Evolutionary conservation across 2,797 vertebrate species (phyloP).

Genomic region (Halcyon chelicuti): DNA sequence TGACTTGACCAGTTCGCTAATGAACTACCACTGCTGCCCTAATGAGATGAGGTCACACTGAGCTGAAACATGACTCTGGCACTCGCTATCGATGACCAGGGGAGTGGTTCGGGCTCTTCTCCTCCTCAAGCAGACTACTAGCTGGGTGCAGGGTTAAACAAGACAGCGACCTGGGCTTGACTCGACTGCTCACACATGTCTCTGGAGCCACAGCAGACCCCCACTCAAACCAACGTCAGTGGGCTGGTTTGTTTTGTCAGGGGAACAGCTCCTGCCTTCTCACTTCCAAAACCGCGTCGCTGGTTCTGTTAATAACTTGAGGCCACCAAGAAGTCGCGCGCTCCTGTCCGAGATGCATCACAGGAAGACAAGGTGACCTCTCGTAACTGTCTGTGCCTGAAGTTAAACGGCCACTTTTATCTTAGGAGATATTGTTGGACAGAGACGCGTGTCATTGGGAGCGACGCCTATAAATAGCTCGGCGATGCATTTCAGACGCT

Average conservation of each 20-base stretch:
- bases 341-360: background rate
- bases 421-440: background rate
- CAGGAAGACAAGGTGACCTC: background rate
- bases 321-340: background rate
- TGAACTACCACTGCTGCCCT: background rate
- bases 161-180: background rate
- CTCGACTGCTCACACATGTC: rapidly evolving
- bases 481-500: background rate
- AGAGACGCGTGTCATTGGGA: background rate
- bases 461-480: background rate
- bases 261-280: background rate
- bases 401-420: background rate
- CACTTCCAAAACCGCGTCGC: rapidly evolving
- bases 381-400: background rate
- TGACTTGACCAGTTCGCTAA: background rate
- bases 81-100: background rate
- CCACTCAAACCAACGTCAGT: rapidly evolving
- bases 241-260: background rate
- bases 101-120: background rate
- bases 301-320: background rate
- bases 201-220: background rate
- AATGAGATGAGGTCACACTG: background rate
- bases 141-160: background rate
- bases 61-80: background rate
- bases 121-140: background rate